A percentile compares a stretch with the other conserved stretches of the same genome.
Evolutionary conservation across 1,140 invertebrate genomes (phyloP).

Genomic region (Hypsibius dujardini): DNA sequence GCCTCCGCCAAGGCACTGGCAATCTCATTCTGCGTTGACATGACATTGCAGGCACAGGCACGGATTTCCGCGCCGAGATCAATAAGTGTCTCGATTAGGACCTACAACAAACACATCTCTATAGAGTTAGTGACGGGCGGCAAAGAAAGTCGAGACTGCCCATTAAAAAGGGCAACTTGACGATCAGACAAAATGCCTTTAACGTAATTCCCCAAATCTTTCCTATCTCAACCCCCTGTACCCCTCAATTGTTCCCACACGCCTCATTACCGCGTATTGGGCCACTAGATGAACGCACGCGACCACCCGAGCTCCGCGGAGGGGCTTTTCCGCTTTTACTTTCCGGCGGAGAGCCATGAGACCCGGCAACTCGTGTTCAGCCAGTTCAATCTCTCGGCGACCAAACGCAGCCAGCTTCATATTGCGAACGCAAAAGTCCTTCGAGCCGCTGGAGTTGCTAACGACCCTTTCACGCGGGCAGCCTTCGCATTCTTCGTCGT

Average conservation of each 20-base stretch:
- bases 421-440: constrained; percentile 76
- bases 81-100: constrained; percentile 72
- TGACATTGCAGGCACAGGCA: constrained; percentile 36
- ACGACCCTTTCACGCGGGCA: constrained; percentile 34
- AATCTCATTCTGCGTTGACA: constrained; percentile 33
- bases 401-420: constrained; percentile 81
- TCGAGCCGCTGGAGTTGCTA: constrained; percentile 55
- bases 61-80: constrained; percentile 62
- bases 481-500: constrained; percentile 17
- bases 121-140: too few relatives aligned
- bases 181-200: too few relatives aligned
- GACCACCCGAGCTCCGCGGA: constrained; percentile 86
- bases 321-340: constrained; percentile 74
- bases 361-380: constrained; percentile 97
- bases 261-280: constrained; percentile 79
- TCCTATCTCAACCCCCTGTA: too few relatives aligned
- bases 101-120: constrained; percentile 32
- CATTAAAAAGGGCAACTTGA: constrained; percentile 18
- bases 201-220: too few relatives aligned
- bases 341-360: constrained; percentile 79
- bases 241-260: too few relatives aligned
- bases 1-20: constrained; percentile 34
- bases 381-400: constrained; percentile 85
- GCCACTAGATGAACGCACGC: constrained; percentile 95
- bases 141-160: constrained; percentile 12